phyloP scores from a whole-genome alignment of 1,140 invertebrate genomes.

The Eumaeus atala region DNA sequence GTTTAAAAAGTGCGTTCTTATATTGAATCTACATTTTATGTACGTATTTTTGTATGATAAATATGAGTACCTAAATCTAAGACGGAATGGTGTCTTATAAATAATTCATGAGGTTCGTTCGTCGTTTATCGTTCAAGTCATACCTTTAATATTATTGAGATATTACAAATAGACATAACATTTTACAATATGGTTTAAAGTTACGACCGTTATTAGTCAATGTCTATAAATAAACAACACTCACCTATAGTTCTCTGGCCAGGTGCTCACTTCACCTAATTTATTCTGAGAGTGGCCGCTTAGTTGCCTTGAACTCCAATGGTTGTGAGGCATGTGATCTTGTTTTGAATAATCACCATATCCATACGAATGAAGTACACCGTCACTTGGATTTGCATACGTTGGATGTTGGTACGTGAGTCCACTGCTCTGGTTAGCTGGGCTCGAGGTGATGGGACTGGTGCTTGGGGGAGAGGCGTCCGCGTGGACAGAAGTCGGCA shows the following conservation, averaged over 20 bases:
- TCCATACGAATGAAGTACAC: conserved; percentile 57
- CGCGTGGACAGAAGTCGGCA: conserved; percentile 57
- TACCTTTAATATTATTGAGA: conserved; percentile 45
- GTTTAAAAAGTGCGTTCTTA: too few relatives aligned
- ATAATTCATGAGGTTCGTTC: conserved; percentile 50
- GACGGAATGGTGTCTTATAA: conserved; percentile 49
- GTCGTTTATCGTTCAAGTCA: conserved; percentile 39
- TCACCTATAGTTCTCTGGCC: conserved; percentile 75
- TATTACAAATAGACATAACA: conserved; percentile 25
- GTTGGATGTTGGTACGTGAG: conserved; percentile 58
- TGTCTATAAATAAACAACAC: conserved; percentile 19
- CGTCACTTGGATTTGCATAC: conserved; percentile 51
- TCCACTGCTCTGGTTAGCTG: conserved; percentile 48
- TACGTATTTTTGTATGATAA: neutral
- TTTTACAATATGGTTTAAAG: conserved; percentile 17
- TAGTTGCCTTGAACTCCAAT: conserved; percentile 62
- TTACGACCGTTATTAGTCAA: conserved; percentile 18
- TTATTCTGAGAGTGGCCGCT: conserved; percentile 64
- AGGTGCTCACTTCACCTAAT: conserved; percentile 63
- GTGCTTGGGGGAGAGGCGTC: conserved; percentile 61
- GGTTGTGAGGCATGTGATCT: conserved; percentile 64
- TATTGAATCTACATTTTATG: neutral
- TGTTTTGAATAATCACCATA: conserved; percentile 65
- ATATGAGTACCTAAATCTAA: conserved; percentile 25
- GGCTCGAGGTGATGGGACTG: conserved; percentile 55